phyloP scores from a whole-genome alignment of 1,140 invertebrate genomes.

The Aricia agestis region DNA sequence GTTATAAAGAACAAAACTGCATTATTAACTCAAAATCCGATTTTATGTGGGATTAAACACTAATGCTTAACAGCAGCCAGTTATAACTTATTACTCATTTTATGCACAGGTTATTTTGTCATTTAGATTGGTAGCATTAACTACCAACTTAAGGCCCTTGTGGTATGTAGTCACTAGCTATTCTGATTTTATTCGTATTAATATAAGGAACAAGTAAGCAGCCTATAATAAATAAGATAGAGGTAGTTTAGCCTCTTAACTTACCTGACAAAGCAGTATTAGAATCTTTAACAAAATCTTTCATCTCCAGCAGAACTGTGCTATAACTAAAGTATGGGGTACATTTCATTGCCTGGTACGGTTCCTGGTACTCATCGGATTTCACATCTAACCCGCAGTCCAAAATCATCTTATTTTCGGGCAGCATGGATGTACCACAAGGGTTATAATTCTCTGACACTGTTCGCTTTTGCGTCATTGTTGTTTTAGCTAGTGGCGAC shows the following conservation, averaged over 20 bases:
- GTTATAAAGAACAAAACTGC: no score
- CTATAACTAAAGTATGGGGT: slow-evolving; percentile 88
- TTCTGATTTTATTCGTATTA: no score
- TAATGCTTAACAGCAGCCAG: no score
- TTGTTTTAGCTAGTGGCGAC: slow-evolving; percentile 82
- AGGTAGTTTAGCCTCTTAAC: background rate
- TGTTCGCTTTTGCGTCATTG: slow-evolving; percentile 52
- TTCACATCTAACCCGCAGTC: slow-evolving; percentile 76
- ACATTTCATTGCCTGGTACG: slow-evolving; percentile 85
- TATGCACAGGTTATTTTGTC: no score
- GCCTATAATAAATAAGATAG: no score
- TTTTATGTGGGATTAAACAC: no score
- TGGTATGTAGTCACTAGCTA: no score
- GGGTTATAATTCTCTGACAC: slow-evolving; percentile 56
- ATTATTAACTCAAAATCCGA: no score
- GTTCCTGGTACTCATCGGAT: slow-evolving; percentile 87
- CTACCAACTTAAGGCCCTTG: no score
- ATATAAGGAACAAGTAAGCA: no score
- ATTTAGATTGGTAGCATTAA: no score
- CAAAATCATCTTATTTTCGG: slow-evolving; percentile 74
- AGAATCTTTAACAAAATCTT: slow-evolving; percentile 80
- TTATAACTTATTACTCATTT: no score
- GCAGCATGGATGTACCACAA: slow-evolving; percentile 75
- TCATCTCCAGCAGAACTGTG: slow-evolving; percentile 86
- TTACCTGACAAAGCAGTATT: slow-evolving; percentile 75